phyloP scores from a whole-genome alignment of 1,140 invertebrate species.

The Drosophila eugracilis region DNA sequence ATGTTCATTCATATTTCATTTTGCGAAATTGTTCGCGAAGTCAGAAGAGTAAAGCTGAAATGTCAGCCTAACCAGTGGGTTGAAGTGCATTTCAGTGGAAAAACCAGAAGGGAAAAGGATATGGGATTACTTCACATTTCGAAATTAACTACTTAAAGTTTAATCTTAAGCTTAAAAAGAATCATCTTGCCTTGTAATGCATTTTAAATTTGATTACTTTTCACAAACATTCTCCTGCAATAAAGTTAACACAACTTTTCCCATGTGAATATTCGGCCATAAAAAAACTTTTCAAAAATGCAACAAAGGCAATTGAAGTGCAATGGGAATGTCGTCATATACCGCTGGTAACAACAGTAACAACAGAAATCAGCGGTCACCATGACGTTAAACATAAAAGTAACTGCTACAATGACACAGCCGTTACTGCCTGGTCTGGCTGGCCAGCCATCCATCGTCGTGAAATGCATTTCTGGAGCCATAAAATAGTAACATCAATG shows the following conservation, averaged over 20 bases:
- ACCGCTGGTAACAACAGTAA: conserved; percentile 37
- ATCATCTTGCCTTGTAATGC: too few relatives aligned
- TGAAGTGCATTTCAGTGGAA: conserved; percentile 53
- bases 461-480: conserved; percentile 53
- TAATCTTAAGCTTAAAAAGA: background rate
- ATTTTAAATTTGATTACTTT: background rate
- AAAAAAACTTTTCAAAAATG: conserved; percentile 17
- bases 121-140: too few relatives aligned
- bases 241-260: background rate
- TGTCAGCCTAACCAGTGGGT: conserved; percentile 57
- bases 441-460: conserved; percentile 37
- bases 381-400: conserved; percentile 41
- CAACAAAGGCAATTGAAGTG: conserved; percentile 53
- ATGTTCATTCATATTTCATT: conserved; percentile 83
- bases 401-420: conserved; percentile 51
- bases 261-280: background rate
- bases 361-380: conserved; percentile 33
- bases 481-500: conserved; percentile 82
- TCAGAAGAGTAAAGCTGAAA: conserved; percentile 25
- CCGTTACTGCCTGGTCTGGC: conserved; percentile 28
- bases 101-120: too few relatives aligned
- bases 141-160: too few relatives aligned
- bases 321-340: conserved; percentile 70
- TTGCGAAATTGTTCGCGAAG: conserved; percentile 61
- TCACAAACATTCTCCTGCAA: background rate